A percentile compares a stretch with the other conserved stretches of the same genome.
These are phyloP conservation scores for Watersipora subatra DNA, from an alignment of 1,140 invertebrate species.

Conservation along the genomic window DNA sequence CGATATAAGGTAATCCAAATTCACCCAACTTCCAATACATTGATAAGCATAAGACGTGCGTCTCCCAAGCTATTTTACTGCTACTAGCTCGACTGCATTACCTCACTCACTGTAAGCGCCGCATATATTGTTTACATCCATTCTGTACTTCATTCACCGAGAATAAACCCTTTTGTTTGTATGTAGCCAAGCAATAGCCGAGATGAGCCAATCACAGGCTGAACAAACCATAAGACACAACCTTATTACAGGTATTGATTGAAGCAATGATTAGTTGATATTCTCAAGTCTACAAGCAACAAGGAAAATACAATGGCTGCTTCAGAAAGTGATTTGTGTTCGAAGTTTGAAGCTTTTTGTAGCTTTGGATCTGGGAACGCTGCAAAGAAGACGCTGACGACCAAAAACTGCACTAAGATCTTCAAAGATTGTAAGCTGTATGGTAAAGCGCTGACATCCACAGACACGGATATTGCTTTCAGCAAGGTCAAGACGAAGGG, in stretches of 20 bases:
- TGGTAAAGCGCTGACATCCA: not conserved
- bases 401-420: not conserved
- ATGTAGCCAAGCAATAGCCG: not conserved
- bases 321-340: too few relatives aligned
- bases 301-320: too few relatives aligned
- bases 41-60: too few relatives aligned
- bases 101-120: not conserved
- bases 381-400: not conserved
- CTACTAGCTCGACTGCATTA: not conserved
- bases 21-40: too few relatives aligned
- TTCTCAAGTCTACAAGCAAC: too few relatives aligned
- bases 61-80: too few relatives aligned
- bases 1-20: too few relatives aligned
- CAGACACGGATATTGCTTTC: constrained; percentile 1
- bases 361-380: not conserved
- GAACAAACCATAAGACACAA: too few relatives aligned
- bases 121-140: not conserved
- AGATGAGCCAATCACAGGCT: too few relatives aligned
- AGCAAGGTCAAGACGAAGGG: not conserved
- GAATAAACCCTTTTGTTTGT: not conserved
- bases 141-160: not conserved
- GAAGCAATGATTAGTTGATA: too few relatives aligned
- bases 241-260: too few relatives aligned
- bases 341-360: not conserved
- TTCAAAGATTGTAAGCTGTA: constrained; percentile 4